Evolutionary conservation across 2,113 vertebrate species (phyloP).

Genomic region (Apteryx owenii): DNA sequence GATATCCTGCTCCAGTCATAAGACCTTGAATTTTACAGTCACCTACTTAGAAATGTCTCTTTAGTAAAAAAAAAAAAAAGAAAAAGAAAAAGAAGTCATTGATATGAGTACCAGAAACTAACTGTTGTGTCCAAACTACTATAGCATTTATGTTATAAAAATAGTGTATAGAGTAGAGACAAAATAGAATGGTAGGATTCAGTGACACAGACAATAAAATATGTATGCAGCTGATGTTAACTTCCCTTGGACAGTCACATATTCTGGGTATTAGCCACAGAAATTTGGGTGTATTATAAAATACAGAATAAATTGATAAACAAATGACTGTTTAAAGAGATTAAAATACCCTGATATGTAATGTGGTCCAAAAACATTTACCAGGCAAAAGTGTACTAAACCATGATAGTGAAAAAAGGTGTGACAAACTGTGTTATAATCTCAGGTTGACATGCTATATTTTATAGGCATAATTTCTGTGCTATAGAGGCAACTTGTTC

Average conservation of each 20-base stretch:
- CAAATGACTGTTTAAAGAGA: not conserved
- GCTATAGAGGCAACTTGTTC: not conserved
- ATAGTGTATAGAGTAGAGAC: too few species aligned
- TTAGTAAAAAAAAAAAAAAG: not conserved
- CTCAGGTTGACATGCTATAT: not conserved
- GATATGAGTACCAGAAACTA: not conserved
- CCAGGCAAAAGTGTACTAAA: not conserved
- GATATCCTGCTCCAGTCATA: not conserved
- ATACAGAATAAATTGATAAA: not conserved
- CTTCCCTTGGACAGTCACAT: not conserved
- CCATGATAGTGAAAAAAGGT: not conserved
- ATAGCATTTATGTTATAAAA: too few species aligned
- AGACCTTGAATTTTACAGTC: not conserved
- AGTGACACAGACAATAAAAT: not conserved
- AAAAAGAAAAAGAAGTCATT: not conserved
- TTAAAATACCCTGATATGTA: not conserved
- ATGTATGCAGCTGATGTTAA: not conserved
- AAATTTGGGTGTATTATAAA: not conserved
- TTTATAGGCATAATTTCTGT: not conserved
- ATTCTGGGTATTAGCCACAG: not conserved
- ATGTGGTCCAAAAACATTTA: not conserved
- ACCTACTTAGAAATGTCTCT: not conserved
- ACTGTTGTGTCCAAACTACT: not conserved
- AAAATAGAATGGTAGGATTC: not conserved
- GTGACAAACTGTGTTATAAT: not conserved